These are phyloP conservation scores for Delphinus delphis DNA, from an alignment of 2,113 vertebrate genomes.

Conservation along the genomic window DNA sequence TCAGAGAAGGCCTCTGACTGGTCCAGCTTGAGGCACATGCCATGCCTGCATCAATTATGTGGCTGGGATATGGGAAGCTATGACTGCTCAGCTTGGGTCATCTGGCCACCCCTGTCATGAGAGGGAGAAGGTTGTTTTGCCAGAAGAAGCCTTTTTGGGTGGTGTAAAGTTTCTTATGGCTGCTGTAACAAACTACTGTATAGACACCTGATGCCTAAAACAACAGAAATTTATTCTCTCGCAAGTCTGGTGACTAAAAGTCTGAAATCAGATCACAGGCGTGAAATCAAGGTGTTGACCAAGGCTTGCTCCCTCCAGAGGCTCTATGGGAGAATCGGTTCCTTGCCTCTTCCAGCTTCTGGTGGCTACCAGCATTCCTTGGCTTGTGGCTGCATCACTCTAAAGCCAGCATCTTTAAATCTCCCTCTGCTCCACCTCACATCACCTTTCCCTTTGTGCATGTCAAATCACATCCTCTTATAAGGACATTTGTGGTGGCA, in stretches of 20 bases:
- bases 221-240: neutral
- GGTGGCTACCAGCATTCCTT: neutral
- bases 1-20: too few relatives aligned
- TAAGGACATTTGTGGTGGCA: neutral
- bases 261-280: neutral
- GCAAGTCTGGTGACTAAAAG: neutral
- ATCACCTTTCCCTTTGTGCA: neutral
- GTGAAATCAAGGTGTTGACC: neutral
- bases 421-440: neutral
- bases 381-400: neutral
- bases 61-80: neutral
- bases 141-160: neutral
- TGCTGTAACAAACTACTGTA: neutral
- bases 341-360: neutral
- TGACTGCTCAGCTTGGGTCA: neutral
- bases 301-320: neutral
- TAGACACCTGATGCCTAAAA: neutral
- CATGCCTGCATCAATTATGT: neutral
- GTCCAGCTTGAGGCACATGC: neutral
- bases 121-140: neutral
- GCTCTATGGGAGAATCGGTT: neutral
- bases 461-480: neutral
- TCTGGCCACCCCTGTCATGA: neutral
- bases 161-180: neutral
- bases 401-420: neutral